Evolutionary conservation across 2,113 vertebrate genomes (phyloP), one percentile per base, ranked within the genome.

Genomic region (Paradisaea rubra): DNA sequence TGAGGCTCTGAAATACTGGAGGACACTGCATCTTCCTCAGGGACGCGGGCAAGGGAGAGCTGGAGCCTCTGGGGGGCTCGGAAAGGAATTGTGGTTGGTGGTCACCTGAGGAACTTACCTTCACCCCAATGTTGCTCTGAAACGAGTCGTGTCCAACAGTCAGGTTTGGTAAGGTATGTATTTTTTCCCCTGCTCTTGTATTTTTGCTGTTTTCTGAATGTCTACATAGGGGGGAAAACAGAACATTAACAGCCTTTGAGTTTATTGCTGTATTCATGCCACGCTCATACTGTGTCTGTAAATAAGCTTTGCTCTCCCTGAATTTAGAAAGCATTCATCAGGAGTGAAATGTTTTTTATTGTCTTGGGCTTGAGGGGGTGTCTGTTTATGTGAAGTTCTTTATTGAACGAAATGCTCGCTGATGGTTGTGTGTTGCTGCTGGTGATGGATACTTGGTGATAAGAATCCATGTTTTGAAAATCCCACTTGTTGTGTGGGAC

Each of bases 111-210:
- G 88, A 93, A 49, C 87, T 92, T 63, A 60, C 88, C 86, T 95
- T 84, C 93, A 91, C 78, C 66, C 96, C 96, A 95, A 97, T 98
- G 98, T 96, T 91, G 94, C 92, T 95, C 92, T 97, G 96, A 98
- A 96, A 93, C 39, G 0, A 83, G 69, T 88, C 53, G 70, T 87
- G 65, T 93, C 78, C 86, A 78, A 37, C 92, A 56, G 70, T 96
- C 72, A 86, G 76, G 59, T 93, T 90, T 95, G 88, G 81, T 92
- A 97, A 98, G 97, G 98, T 98, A 97, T 31, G 96, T 81, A 1
- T 30, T 52, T 78, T 30, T 53, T 1, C 24, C 33, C 45, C 25
- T 76, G 8, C 22, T 66, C 45, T 64, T 94, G 10, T 31, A 15
- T 87, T 70, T 37, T 60, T 93, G 8, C 45, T 86, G 25, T 81